Base-by-base conservation (phyloP, 2,888 invertebrate genomes). In the Selenia dentaria region DNA sequence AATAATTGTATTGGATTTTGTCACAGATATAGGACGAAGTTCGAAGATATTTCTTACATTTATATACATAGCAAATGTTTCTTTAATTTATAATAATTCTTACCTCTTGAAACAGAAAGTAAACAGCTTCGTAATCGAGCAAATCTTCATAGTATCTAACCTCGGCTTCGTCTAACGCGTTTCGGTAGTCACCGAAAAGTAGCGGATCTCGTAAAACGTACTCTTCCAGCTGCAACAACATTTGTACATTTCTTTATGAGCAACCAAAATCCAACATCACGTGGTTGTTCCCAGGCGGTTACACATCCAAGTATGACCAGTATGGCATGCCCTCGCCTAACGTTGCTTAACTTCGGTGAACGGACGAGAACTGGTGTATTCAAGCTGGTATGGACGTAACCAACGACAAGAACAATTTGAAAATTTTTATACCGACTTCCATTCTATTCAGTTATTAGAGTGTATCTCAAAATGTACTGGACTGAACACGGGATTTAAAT, bases 61-160 rank as follows among this genome's bases (percentile, higher is more conserved):
- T n/a, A n/a, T n/a, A n/a, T n/a, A n/a, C n/a, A n/a, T n/a, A n/a
- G n/a, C n/a, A n/a, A n/a, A n/a, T n/a, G n/a, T n/a, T n/a, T n/a
- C n/a, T n/a, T n/a, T n/a, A n/a, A n/a, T n/a, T n/a, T n/a, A n/a
- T n/a, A n/a, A n/a, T n/a, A n/a, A n/a, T n/a, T n/a, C 41, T 51
- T 71, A 95, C 96, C 93, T 98, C 97, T 87, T 96, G 95, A 68
- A 98, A 97, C 1, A 98, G 83, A 59, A 94, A 95, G 72, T 94
- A 96, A n/a, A 97, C 94, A 0, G 97, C 96, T 63, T 97, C 95
- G 70, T 97, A 98, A 74, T 98, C 97, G 4, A 97, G 86, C 8
- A 98, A 86, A 74, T 98, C 98, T 71, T 98, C 98, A 67, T 98
- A 98, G 59, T 94, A 93, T 43, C 98, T 90, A 0, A 93, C 90